Conservation (phyloP, 1,140 invertebrate genomes). For the Danaus melanippus region DNA sequence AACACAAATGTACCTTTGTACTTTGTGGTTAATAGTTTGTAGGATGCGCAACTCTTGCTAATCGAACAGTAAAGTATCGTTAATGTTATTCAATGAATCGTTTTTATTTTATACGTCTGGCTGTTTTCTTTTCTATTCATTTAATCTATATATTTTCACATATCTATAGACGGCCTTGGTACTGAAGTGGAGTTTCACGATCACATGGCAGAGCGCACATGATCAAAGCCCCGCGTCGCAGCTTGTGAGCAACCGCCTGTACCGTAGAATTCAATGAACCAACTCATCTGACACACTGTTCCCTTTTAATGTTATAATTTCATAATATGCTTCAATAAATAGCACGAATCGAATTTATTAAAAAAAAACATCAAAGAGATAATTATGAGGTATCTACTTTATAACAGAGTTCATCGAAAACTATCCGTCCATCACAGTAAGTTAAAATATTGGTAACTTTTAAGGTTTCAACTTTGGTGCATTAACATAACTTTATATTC, state of each 20-base stretch:
- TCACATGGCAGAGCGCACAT: slow-evolving; percentile 55
- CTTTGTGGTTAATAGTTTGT: slow-evolving; percentile 3
- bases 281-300: slow-evolving; percentile 51
- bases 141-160: no score
- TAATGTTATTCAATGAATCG: no score
- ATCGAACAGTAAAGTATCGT: background rate
- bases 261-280: slow-evolving; percentile 54
- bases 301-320: slow-evolving; percentile 28
- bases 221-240: slow-evolving; percentile 50
- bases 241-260: slow-evolving; percentile 52
- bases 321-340: slow-evolving; percentile 15
- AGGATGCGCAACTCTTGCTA: slow-evolving; percentile 2
- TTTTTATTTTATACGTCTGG: no score
- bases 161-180: slow-evolving; percentile 7
- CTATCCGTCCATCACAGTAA: background rate
- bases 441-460: slow-evolving; percentile 50
- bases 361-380: background rate
- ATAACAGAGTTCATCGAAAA: no score
- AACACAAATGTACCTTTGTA: slow-evolving; percentile 7
- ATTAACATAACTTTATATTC: slow-evolving; percentile 69
- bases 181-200: slow-evolving; percentile 9
- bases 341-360: background rate
- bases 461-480: slow-evolving; percentile 45
- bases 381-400: slow-evolving; percentile 17
- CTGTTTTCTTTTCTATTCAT: no score